Conservation (phyloP, 1,140 invertebrate genomes). For the Portunus trituberculatus region DNA sequence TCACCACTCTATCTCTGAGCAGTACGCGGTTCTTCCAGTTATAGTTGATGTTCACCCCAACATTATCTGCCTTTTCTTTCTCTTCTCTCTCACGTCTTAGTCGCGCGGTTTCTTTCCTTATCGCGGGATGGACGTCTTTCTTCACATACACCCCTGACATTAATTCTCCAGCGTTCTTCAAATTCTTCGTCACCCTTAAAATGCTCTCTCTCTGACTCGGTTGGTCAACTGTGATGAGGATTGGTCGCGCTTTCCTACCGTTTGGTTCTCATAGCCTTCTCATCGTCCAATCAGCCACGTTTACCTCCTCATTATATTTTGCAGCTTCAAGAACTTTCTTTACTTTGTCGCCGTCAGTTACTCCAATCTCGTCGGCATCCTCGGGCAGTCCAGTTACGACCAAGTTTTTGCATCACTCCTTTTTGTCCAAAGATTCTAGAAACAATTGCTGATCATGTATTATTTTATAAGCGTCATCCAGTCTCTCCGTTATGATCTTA, state of each 20-base stretch:
- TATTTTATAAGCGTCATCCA: slow-evolving; percentile 24
- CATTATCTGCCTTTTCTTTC: slow-evolving; percentile 31
- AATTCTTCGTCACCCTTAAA: slow-evolving; percentile 31
- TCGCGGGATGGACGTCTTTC: slow-evolving; percentile 37
- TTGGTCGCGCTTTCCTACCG: not conserved
- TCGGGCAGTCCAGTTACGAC: slow-evolving; percentile 30
- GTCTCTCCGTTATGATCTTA: not conserved
- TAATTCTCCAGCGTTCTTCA: not conserved
- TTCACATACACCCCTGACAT: not conserved
- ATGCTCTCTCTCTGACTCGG: slow-evolving; percentile 43
- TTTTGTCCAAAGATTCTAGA: not conserved
- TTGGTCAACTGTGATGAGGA: not conserved
- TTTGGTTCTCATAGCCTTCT: not conserved
- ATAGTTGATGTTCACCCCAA: not conserved
- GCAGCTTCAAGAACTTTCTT: slow-evolving; percentile 17
- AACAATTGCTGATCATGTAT: slow-evolving; percentile 40
- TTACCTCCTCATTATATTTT: not conserved
- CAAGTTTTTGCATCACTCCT: not conserved
- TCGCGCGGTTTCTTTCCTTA: slow-evolving; percentile 28
- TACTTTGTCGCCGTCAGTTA: not conserved
- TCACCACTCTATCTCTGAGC: slow-evolving; percentile 23
- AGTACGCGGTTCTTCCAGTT: slow-evolving; percentile 53
- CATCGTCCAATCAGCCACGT: not conserved
- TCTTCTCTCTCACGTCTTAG: slow-evolving; percentile 1
- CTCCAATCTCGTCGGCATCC: slow-evolving; percentile 16